These are phyloP conservation scores for Malurus leucopterus DNA, from an alignment of 2,797 vertebrate genomes.

Conservation along the genomic window DNA sequence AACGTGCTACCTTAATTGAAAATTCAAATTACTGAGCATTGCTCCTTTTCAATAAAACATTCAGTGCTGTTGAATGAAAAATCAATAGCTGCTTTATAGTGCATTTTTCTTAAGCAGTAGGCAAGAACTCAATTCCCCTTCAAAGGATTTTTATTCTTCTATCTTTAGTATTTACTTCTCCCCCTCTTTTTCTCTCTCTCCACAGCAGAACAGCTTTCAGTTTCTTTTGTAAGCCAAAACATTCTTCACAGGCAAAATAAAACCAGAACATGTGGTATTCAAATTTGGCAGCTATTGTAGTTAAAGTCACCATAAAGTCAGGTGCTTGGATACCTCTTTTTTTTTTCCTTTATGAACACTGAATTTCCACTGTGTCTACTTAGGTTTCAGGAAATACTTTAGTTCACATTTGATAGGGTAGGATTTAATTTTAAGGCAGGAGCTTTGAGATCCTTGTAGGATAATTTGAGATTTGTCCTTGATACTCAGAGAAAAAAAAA, in stretches of 20 bases:
- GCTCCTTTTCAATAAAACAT: slow-evolving; percentile 59
- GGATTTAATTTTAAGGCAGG: slow-evolving; percentile 4
- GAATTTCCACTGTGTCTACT: background rate
- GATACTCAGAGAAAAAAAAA: background rate
- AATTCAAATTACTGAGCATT: slow-evolving; percentile 61
- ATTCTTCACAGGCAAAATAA: background rate
- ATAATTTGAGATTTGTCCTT: background rate
- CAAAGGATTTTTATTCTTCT: slow-evolving; percentile 57
- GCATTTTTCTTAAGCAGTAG: slow-evolving; percentile 60
- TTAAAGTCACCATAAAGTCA: background rate
- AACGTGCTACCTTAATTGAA: slow-evolving; percentile 62
- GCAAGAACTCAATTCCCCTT: slow-evolving; percentile 43
- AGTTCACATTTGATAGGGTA: background rate
- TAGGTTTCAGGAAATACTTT: background rate
- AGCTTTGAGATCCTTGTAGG: background rate
- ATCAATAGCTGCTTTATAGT: slow-evolving; percentile 65
- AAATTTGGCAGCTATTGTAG: background rate
- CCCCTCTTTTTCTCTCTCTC: background rate
- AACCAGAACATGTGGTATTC: background rate
- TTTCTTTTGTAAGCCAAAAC: background rate
- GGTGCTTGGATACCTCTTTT: background rate
- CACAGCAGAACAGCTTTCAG: background rate
- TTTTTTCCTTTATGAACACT: background rate
- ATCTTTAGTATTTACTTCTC: slow-evolving; percentile 33
- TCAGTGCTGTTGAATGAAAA: slow-evolving; percentile 61